Evolutionary conservation across 2,797 vertebrate species (phyloP), one percentile per base, ranked within the genome.

Genomic region (Phyllotis vaccarum): DNA sequence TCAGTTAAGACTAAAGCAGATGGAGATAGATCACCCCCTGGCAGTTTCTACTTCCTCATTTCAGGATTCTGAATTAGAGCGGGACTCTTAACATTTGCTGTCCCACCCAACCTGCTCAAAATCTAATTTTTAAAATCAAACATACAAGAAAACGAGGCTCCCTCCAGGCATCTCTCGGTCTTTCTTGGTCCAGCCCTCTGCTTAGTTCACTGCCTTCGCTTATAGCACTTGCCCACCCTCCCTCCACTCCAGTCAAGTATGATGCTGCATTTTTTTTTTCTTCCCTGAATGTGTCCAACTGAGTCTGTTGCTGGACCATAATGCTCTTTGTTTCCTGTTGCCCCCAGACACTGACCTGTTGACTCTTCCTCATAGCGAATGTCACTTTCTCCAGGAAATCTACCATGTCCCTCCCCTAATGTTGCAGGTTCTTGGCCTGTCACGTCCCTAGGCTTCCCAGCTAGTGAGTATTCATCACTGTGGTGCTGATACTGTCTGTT

Each of bases 321-420:
- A n/a, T 5, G 24, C 24, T 21, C 16, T 2, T 34, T 43, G 7
- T 49, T 72, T 43, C 81, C 56, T 31, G 49, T 52, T 7, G 27
- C 43, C 24, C 6, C 60, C 17, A 89, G n/a, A 49, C 12, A 1
- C 3, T 62, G 87, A 66, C 3, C 66, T 16, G 14, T 27, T n/a
- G 80, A 74, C 7, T 81, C 72, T 92, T 93, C 78, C 66, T 54
- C 29, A 16, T 54, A 74, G 74, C 43, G 66, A 21, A 54, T 89
- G 56, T 37, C 78, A 70, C 24, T 2, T 88, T 93, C 75, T 96
- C 89, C 81, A 70, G 29, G 56, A 95, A 94, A 40, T 10, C 93
- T 58, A 60, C 72, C n/a, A 70, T 29, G 1, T 21, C 40, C 24
- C 13, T 72, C 76, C 86, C 49, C 54, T 46, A 22, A 3, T 12